Evolutionary conservation across 1,140 invertebrate species (phyloP).

Genomic region (Metopolophium dirhodum): DNA sequence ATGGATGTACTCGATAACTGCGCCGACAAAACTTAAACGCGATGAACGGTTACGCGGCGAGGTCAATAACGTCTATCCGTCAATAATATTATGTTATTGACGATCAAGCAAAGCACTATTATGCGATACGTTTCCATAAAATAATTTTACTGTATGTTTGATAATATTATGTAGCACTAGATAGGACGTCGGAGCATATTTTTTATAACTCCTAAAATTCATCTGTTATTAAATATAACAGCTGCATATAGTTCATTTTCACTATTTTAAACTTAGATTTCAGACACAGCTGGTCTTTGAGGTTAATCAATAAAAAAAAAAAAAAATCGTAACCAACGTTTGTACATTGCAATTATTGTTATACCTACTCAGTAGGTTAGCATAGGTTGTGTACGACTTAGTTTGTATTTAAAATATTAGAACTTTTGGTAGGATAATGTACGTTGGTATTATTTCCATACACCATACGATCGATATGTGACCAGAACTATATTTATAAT

Average conservation of each 20-base stretch:
- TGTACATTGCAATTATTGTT: not conserved
- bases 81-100: not conserved
- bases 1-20: not conserved
- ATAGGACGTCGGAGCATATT: not conserved
- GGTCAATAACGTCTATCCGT: not conserved
- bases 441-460: not conserved
- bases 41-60: too few relatives aligned
- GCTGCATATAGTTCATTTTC: not conserved
- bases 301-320: too few relatives aligned
- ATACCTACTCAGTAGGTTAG: not conserved
- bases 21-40: not conserved
- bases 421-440: too few relatives aligned
- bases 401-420: not conserved
- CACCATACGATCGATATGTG: not conserved
- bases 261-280: not conserved
- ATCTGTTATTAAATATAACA: too few relatives aligned
- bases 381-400: not conserved
- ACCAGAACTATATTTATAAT: not conserved
- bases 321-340: too few relatives aligned
- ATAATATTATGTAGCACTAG: not conserved
- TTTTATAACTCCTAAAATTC: too few relatives aligned
- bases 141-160: not conserved
- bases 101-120: not conserved
- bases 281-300: not conserved
- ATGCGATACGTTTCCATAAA: not conserved